Conservation (phyloP, 2,888 invertebrate species). For the Anagyrus pseudococci region DNA sequence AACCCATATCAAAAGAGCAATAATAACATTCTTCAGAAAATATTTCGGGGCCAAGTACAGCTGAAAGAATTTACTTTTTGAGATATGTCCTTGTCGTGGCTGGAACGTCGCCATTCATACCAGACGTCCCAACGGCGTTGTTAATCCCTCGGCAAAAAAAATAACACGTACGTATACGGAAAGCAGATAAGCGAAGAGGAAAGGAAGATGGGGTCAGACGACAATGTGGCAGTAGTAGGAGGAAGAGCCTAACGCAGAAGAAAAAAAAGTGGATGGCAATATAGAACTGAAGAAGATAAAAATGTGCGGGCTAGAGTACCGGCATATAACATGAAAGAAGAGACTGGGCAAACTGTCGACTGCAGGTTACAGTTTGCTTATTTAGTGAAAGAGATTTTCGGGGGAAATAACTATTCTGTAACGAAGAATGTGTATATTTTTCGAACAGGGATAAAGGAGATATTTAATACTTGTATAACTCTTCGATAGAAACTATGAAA, state of each 20-base stretch:
- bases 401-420: too few species aligned
- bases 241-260: not conserved
- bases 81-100: not conserved
- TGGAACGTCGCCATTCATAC: slow-evolving; percentile 7
- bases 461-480: too few species aligned
- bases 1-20: too few species aligned
- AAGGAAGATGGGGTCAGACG: not conserved
- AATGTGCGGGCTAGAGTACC: not conserved
- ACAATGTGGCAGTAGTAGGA: not conserved
- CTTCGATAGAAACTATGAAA: too few species aligned
- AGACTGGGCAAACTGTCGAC: not conserved
- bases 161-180: not conserved
- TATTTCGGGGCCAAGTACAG: too few species aligned
- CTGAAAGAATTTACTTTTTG: too few species aligned
- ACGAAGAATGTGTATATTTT: too few species aligned
- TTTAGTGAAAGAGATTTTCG: not conserved
- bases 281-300: not conserved
- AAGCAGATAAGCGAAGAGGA: not conserved
- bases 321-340: too few species aligned
- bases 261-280: not conserved
- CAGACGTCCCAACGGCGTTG: slow-evolving; percentile 19
- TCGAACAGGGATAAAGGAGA: too few species aligned
- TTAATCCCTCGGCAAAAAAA: slow-evolving; percentile 22
- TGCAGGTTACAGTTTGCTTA: not conserved
- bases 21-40: too few species aligned